Base-by-base conservation (phyloP, 1,140 invertebrate species). In the Caenorhabditis inopinata region DNA sequence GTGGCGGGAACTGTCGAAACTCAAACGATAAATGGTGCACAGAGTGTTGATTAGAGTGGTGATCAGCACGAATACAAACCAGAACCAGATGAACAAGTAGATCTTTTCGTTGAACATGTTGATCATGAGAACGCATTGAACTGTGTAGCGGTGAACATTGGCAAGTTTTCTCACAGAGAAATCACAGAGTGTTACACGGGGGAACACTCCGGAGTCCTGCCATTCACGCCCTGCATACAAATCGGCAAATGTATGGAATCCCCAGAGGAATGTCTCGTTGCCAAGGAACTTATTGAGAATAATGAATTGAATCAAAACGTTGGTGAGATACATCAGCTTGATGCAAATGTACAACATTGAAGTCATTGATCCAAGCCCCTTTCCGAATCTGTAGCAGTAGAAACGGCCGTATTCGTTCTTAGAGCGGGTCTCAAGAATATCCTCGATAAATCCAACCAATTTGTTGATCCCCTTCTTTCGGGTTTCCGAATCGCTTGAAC, bases 251-350 rank as follows among this genome's bases (percentile, higher is more conserved):
- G 74, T 83, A 58, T 83, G 68, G 47, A 53, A 74, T 29, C 91
- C 90, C 85, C 90, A 91, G 74, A 90, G 84, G 73, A 86, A 85
- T 81, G 89, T 90, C 46, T 89, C 90, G 48, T 85, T 86, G 46
- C 90, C 90, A 74, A 91, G 88, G 85, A 91, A 91, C 18, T 84
- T 86, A 83, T 91, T 90, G 45, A 91, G 83, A 18, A 91, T 85
- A 79, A 90, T 88, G 80, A 91, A 89, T 82, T 91, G 91, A 38
- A 86, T 88, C 27, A 91, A 83, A 21, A 90, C 87, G 80, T 91
- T 91, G 48, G 86, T 68, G 3, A 89, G 85, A 82, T 89, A 90
- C 1, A 90, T 81, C n/a, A 90, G 45, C 81, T 91, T 91, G 62
- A 90, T 88, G 73, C 90, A 86, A 58, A 91, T 85, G 84, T 91